Percentiles rank a stretch among this genome's conserved stretches.
phyloP scores from a whole-genome alignment of 2,797 vertebrate species.

The Numenius phaeopus region DNA sequence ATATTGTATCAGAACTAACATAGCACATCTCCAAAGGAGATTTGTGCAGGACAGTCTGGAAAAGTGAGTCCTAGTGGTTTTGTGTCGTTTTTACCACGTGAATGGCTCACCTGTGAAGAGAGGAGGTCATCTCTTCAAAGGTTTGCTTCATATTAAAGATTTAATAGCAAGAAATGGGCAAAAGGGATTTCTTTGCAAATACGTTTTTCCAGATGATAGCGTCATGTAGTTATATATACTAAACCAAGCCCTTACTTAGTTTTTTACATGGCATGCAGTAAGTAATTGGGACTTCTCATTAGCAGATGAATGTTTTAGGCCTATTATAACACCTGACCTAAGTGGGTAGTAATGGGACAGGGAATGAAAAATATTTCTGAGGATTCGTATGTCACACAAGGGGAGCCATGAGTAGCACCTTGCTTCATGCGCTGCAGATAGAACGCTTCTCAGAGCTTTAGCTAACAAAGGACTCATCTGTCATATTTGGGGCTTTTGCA shows the following conservation, averaged over 20 bases:
- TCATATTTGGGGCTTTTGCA: not conserved
- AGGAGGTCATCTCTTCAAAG: not conserved
- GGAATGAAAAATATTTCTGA: not conserved
- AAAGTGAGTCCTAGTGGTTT: not conserved
- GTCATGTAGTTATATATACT: not conserved
- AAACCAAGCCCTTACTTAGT: not conserved
- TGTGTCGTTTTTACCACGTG: not conserved
- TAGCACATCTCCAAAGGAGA: not conserved
- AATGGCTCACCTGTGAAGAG: not conserved
- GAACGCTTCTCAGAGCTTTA: not conserved
- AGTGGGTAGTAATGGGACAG: not conserved
- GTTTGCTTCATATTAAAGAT: not conserved
- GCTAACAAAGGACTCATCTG: not conserved
- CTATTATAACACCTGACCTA: not conserved
- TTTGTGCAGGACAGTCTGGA: not conserved
- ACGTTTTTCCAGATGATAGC: not conserved
- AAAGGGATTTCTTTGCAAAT: not conserved
- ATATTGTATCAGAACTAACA: not conserved
- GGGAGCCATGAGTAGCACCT: not conserved
- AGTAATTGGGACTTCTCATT: not conserved
- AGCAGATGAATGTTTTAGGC: not conserved
- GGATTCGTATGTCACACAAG: not conserved
- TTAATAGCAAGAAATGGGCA: not conserved
- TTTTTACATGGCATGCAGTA: not conserved
- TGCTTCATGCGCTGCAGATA: not conserved